A percentile compares a stretch with the other conserved stretches of the same genome.
Evolutionary conservation across 2,113 vertebrate species (phyloP).

Genomic region (Otolemur garnettii): DNA sequence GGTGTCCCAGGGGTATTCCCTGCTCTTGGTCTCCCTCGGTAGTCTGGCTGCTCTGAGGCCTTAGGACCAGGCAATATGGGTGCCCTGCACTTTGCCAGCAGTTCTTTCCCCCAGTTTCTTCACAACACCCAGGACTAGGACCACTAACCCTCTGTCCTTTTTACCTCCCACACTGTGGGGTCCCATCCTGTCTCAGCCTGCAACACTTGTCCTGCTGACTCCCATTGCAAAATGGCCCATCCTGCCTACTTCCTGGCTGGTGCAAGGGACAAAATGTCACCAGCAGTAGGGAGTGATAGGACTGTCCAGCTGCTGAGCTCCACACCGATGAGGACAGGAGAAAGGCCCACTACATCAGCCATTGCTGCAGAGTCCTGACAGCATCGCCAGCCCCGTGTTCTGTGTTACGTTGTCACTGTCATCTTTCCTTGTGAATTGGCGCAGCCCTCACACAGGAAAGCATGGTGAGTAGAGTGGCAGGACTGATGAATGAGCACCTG

Average conservation of each 20-base stretch:
- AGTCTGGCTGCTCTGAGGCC: neutral
- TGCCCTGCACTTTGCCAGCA: neutral
- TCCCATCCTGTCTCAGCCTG: neutral
- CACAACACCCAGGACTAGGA: neutral
- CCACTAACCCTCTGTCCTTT: neutral
- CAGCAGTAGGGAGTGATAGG: neutral
- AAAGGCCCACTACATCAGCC: fast-evolving
- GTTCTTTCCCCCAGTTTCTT: neutral
- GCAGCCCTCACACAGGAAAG: too few species aligned
- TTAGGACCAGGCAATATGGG: too few species aligned
- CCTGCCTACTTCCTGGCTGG: fast-evolving
- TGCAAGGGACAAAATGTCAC: neutral
- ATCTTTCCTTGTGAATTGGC: too few species aligned
- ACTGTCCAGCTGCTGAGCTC: neutral
- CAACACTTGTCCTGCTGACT: neutral
- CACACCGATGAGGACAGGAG: fast-evolving
- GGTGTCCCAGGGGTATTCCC: neutral
- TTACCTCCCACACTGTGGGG: neutral
- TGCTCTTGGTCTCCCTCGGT: fast-evolving
- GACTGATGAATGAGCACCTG: neutral
- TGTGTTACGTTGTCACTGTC: too few species aligned
- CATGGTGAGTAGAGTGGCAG: too few species aligned
- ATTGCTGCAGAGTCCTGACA: neutral
- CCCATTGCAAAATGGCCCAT: neutral
- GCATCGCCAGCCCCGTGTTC: fast-evolving